Base-by-base conservation (phyloP, 1,140 invertebrate genomes). In the Lasaia peninsularis region DNA sequence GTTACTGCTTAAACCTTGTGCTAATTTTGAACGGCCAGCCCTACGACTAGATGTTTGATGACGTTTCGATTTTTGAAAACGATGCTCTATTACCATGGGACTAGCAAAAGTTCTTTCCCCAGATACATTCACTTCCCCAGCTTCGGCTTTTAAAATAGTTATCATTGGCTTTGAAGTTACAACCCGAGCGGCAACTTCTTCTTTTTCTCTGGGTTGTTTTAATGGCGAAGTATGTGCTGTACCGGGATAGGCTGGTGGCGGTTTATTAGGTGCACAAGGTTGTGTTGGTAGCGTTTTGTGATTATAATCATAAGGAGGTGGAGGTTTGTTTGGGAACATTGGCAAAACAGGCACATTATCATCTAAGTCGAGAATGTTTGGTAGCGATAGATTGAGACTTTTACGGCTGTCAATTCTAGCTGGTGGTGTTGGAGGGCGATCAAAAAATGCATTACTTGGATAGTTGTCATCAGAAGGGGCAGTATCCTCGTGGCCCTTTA, bases 121-220 rank as follows among this genome's bases (percentile, higher is more conserved):
- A 20, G 77, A 78, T 9, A 71, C 60, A 54, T 75, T 84, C 5
- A 87, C 84, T 58, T 88, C 82, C 34, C 91, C 92, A 20, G 93
- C 91, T 75, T 94, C 93, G 5, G 93, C 93, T 70, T 92, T 93
- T 14, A 93, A 78, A 62, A 93, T 92, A 70, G 90, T 94, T 18
- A 93, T 93, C 77, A 93, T 92, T 8, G 93, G 91, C 61, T 92
- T 90, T 0, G 92, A 92, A 2, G 92, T 93, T 5, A 94, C 93
- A 48, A 93, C 92, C 54, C 93, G 86, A 1, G 92, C 92, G 14
- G 92, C 86, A 0, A 92, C 90, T 85, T 94, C 93, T 80, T 93
- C 92, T 62, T 87, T 82, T 16, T 88, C 82, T 6, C 63, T 71
- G 4, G 60, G 58, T 67, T 80, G 70, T 67, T 79, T 82, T 34